Conservation (phyloP, 2,888 invertebrate genomes). For the Conchocele bisecta region DNA sequence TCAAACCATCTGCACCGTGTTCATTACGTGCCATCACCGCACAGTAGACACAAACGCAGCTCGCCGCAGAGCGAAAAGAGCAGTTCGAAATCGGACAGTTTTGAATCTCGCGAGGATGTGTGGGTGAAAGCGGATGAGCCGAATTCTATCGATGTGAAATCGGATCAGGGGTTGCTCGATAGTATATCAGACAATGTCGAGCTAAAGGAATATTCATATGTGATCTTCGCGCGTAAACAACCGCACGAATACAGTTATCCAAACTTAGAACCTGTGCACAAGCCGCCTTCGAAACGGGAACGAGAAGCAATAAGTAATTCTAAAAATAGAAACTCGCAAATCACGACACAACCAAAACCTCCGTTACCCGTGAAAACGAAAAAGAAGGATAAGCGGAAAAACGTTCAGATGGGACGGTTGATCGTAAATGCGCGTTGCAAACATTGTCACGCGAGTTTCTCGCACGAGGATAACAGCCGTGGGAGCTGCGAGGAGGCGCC, state of each 20-base stretch:
- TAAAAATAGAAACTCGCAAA: constrained; percentile 64
- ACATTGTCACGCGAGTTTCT: constrained; percentile 86
- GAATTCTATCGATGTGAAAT: constrained; percentile 71
- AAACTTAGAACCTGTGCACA: constrained; percentile 84
- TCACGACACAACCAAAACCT: constrained; percentile 81
- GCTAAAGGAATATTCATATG: constrained; percentile 75
- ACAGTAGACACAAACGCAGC: constrained; percentile 56
- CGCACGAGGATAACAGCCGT: constrained; percentile 91
- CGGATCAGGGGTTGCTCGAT: constrained; percentile 72
- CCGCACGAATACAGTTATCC: constrained; percentile 94
- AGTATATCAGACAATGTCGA: constrained; percentile 62
- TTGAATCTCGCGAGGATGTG: constrained; percentile 67
- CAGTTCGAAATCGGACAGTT: constrained; percentile 65
- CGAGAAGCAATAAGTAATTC: constrained; percentile 73
- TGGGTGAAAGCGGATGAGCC: constrained; percentile 76
- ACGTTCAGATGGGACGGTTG: constrained; percentile 51
- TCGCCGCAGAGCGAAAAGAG: constrained; percentile 75
- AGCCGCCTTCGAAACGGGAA: constrained; percentile 74
- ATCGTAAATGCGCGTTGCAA: constrained; percentile 81
- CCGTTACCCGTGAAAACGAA: constrained; percentile 81
- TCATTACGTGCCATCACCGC: constrained; percentile 85
- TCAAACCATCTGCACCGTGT: constrained; percentile 85
- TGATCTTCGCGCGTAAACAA: constrained; percentile 73
- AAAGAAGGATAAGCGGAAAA: constrained; percentile 70
- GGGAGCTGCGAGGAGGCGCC: constrained; percentile 91